Base-by-base conservation (phyloP, 2,888 invertebrate genomes). In the Chamaedrilus cognettii region DNA sequence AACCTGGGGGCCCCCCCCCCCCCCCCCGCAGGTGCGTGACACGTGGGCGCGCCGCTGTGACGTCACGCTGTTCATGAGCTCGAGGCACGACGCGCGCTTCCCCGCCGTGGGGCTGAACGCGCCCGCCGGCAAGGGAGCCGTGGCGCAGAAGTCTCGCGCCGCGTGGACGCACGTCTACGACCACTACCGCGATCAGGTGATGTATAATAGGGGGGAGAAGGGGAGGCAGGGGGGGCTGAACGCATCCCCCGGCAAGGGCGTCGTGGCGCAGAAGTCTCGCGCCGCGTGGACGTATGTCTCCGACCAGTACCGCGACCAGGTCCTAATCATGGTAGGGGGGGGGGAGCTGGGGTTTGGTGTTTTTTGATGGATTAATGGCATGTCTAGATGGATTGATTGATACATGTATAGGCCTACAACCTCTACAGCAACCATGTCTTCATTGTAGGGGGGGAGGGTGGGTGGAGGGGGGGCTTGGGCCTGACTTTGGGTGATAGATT, bases 21-120 rank as follows among this genome's bases (percentile, higher is more conserved):
- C n/a, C n/a, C n/a, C n/a, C n/a, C n/a, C n/a, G n/a, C n/a, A n/a
- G n/a, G 72, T 70, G 11, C 62, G 58, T 51, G 64, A 62, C 60
- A 70, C 72, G 26, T 72, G 72, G 72, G 67, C 51, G 15, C 33
- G 59, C 58, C 56, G 64, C n/a, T 72, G 72, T 69, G 70, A 72
- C 63, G 49, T 69, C 60, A 65, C 59, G n/a, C 65, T 72, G 0
- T 69, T 64, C 42, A 72, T 72, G 66, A 72, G 72, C 55, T 70
- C 70, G 11, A 42, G 31, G 60, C 23, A 35, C 34, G 60, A 72
- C 56, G 30, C 31, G 33, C 28, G 50, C 1, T 72, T 72, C 57
- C 72, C 72, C 15, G 68, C 70, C 1, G 51, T 72, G 23, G 72
- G 68, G 11, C 57, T 72, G 15, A 51, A 56, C n/a, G 72, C 70